Evolutionary conservation across 2,797 vertebrate species (phyloP).

Genomic region (Lacerta bilineata): DNA sequence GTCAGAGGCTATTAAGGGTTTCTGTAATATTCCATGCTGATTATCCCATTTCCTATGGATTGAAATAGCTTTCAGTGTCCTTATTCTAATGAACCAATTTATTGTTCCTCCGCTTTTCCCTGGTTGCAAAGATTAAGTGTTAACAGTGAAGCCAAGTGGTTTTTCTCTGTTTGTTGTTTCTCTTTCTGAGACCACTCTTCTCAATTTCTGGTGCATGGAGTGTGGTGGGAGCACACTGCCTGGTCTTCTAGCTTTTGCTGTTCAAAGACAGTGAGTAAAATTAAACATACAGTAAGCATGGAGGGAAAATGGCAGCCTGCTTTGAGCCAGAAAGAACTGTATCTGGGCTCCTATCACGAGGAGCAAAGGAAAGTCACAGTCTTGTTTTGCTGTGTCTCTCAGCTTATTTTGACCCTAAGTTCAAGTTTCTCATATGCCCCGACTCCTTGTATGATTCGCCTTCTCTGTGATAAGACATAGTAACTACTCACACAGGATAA

Average conservation of each 20-base stretch:
- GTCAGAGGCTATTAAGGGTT: conserved; percentile 3
- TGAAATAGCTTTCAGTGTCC: neutral
- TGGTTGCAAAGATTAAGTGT: neutral
- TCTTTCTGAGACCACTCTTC: neutral
- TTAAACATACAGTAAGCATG: neutral
- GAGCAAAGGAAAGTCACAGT: neutral
- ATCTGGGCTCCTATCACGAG: neutral
- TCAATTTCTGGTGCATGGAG: neutral
- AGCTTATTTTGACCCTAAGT: neutral
- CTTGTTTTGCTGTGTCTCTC: neutral
- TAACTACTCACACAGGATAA: neutral
- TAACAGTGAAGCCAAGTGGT: neutral
- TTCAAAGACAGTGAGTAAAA: neutral
- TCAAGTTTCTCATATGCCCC: neutral
- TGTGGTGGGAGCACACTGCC: too few relatives aligned
- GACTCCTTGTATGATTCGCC: neutral
- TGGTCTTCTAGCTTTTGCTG: neutral
- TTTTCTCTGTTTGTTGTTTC: neutral
- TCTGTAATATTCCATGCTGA: conserved; percentile 8
- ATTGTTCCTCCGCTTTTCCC: neutral
- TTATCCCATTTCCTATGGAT: neutral
- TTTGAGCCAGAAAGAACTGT: neutral
- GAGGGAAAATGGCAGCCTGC: neutral
- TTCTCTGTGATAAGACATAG: neutral
- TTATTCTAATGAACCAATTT: neutral